Evolutionary conservation across 2,888 invertebrate genomes (phyloP).

Genomic region (Lissocephala sabroskyi): DNA sequence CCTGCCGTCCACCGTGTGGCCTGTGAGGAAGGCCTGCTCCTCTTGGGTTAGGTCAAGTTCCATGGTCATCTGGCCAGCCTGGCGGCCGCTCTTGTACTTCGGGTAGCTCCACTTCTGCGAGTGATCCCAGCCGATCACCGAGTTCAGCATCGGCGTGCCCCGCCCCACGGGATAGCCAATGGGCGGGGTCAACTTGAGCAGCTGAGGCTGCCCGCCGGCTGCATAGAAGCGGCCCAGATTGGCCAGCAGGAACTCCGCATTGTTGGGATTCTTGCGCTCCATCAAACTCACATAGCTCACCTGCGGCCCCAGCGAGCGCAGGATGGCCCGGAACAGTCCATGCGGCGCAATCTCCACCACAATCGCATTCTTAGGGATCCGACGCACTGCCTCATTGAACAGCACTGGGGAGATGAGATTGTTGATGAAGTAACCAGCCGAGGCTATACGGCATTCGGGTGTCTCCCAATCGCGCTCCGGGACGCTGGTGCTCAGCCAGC

Average conservation of each 20-base stretch:
- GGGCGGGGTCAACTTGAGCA: slow-evolving; percentile 81
- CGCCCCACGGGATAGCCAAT: slow-evolving; percentile 88
- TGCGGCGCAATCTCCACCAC: slow-evolving; percentile 96
- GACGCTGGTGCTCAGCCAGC: slow-evolving; percentile 96
- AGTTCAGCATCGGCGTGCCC: slow-evolving; percentile 91
- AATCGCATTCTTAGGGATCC: slow-evolving; percentile 90
- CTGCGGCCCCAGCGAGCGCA: slow-evolving; percentile 84
- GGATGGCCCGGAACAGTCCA: slow-evolving; percentile 92
- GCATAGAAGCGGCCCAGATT: slow-evolving; percentile 88
- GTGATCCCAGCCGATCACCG: slow-evolving; percentile 95
- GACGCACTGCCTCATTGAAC: slow-evolving; percentile 88
- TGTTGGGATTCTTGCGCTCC: slow-evolving; percentile 85
- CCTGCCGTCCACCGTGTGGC: slow-evolving; percentile 95
- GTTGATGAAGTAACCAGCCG: slow-evolving; percentile 95
- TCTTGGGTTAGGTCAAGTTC: slow-evolving; percentile 84
- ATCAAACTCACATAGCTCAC: slow-evolving; percentile 88
- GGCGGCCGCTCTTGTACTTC: slow-evolving; percentile 77
- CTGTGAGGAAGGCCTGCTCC: slow-evolving; percentile 82
- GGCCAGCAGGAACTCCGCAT: slow-evolving; percentile 81
- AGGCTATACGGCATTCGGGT: slow-evolving; percentile 83
- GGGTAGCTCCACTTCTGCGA: slow-evolving; percentile 89
- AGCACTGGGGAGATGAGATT: slow-evolving; percentile 94
- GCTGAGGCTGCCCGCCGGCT: slow-evolving; percentile 84
- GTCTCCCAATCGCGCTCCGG: slow-evolving; percentile 87
- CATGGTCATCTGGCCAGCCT: slow-evolving; percentile 82